Evolutionary conservation across 1,140 invertebrate genomes (phyloP).

Genomic region (Nasonia longicornis): DNA sequence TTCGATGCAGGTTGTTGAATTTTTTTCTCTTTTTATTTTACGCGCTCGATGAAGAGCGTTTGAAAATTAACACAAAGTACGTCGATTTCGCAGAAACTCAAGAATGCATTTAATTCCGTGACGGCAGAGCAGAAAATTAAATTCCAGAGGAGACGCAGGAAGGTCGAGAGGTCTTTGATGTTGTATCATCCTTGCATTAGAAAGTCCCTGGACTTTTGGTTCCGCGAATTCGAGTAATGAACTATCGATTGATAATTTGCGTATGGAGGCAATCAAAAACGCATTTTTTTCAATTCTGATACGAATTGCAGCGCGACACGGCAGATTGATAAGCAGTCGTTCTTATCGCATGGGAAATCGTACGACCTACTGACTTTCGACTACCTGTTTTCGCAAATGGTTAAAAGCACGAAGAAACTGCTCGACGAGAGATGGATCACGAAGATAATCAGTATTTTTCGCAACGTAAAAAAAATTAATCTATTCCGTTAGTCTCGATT

Average conservation of each 20-base stretch:
- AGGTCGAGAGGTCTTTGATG: slow-evolving; percentile 76
- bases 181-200: slow-evolving; percentile 86
- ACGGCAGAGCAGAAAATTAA: slow-evolving; percentile 46
- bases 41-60: neutral
- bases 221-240: slow-evolving; percentile 78
- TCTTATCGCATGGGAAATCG: slow-evolving; percentile 63
- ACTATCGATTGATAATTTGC: neutral
- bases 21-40: neutral
- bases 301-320: slow-evolving; percentile 66
- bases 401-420: slow-evolving; percentile 68
- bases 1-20: slow-evolving; percentile 42
- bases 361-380: slow-evolving; percentile 73
- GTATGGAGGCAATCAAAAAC: neutral
- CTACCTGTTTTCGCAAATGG: slow-evolving; percentile 68
- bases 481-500: neutral
- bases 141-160: slow-evolving; percentile 52
- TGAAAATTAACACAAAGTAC: slow-evolving; percentile 4
- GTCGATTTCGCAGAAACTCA: slow-evolving; percentile 15
- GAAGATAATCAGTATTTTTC: slow-evolving; percentile 65
- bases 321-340: slow-evolving; percentile 70
- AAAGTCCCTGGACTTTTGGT: slow-evolving; percentile 86
- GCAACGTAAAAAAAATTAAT: slow-evolving; percentile 44
- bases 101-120: neutral
- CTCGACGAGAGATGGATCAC: slow-evolving; percentile 74
- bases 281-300: neutral